These are phyloP conservation scores for Mirza zaza DNA, from an alignment of 2,113 vertebrate genomes.

Conservation along the genomic window DNA sequence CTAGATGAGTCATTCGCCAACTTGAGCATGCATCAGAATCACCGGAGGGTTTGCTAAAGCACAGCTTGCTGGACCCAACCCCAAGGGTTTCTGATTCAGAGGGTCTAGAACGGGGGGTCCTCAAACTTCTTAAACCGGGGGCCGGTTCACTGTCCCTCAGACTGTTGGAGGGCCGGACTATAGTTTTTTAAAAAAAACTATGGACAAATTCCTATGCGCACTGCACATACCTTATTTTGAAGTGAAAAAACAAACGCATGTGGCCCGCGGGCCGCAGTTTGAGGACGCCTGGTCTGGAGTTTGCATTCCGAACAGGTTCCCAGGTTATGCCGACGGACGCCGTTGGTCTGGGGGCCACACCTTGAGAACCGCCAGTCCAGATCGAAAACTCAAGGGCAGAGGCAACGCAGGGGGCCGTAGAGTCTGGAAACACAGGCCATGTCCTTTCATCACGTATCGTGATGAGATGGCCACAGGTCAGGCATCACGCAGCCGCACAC, in stretches of 20 bases:
- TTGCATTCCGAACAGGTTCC: not conserved
- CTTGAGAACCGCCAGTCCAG: not conserved
- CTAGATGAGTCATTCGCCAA: not conserved
- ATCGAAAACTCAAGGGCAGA: not conserved
- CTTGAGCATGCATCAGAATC: not conserved
- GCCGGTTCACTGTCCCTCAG: no score
- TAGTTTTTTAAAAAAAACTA: no score
- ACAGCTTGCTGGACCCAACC: not conserved
- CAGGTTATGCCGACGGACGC: not conserved
- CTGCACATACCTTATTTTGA: no score
- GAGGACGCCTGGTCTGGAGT: not conserved
- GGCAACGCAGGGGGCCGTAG: accelerated
- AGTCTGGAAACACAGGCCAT: not conserved
- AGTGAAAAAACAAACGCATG: no score
- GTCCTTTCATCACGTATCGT: not conserved
- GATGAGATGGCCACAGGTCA: accelerated
- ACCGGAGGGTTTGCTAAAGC: not conserved
- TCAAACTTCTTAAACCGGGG: no score
- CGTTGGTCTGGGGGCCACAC: not conserved
- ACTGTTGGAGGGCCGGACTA: no score
- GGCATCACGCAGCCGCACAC: accelerated
- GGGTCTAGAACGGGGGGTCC: not conserved
- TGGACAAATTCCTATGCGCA: no score
- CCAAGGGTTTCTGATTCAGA: not conserved
- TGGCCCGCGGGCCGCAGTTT: no score